Evolutionary conservation across 2,797 vertebrate species (phyloP), one percentile per base, ranked within the genome.

Genomic region (Nyctalus aviator): DNA sequence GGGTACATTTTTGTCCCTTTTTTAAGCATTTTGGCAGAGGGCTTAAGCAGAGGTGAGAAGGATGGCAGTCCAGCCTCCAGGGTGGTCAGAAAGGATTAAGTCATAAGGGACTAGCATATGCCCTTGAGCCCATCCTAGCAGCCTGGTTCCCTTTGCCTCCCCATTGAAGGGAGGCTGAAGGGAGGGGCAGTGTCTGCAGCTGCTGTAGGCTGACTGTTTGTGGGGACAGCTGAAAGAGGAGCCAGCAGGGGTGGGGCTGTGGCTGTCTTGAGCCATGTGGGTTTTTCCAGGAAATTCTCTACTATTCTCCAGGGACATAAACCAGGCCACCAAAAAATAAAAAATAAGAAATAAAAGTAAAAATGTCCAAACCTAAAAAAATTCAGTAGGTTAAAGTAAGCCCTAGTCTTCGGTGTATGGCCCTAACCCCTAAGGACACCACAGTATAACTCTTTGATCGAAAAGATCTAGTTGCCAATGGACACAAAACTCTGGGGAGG

Each of bases 211-310:
- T 75, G 92, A 83, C 94, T 89, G 86, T 92, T 93, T 95, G 88
- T 94, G 81, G 95, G 90, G 95, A 97, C 96, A 97, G 96, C 95
- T 97, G 97, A 95, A 95, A 94, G 82, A 95, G 69, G 62, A 97
- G 95, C 88, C 88, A 90, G 91, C 69, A 93, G n/a, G 97, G 97
- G 87, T 96, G 97, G 77, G 90, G 91, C 91, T 96, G 90, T 72
- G 94, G 92, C 85, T 82, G 89, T 91, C 94, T 94, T 73, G 46
- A 97, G 82, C 84, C 90, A 14, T 95, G 69, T 83, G 91, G 87
- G 83, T 84, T 96, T 95, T 88, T 90, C 96, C 93, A 88, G 93
- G 94, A 97, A 97, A 96, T 95, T 95, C 90, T 92, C 81, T 44
- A 90, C 90, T 95, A 72, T 96, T 90, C 93, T 97, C 69, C 44